These are phyloP conservation scores for Silurus aristotelis DNA, from an alignment of 2,797 vertebrate species.

Conservation along the genomic window DNA sequence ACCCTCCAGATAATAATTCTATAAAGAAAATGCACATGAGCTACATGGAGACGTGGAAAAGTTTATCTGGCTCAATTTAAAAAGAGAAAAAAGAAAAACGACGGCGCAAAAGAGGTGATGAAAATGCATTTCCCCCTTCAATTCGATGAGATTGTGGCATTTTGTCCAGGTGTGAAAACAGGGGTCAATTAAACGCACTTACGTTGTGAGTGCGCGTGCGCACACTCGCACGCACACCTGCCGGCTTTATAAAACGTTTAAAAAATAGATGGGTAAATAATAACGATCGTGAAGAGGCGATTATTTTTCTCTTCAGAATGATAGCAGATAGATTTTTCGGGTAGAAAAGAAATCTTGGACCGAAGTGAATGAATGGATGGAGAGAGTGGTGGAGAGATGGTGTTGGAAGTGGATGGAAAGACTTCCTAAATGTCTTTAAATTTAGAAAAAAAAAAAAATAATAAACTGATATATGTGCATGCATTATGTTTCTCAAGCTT, in stretches of 20 bases:
- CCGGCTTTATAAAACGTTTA: neutral
- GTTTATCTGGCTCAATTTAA: neutral
- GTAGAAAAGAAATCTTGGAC: neutral
- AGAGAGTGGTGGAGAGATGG: neutral
- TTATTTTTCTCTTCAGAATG: too few species aligned
- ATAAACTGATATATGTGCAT: too few species aligned
- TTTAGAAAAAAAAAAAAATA: too few species aligned
- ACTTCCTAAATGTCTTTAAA: neutral
- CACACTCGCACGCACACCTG: neutral
- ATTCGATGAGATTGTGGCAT: neutral
- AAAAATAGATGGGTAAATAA: too few species aligned
- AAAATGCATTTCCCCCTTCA: neutral
- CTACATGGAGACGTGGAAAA: neutral
- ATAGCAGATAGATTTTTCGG: too few species aligned
- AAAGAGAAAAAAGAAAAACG: too few species aligned
- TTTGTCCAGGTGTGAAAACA: neutral
- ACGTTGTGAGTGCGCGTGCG: too few species aligned
- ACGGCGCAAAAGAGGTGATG: neutral
- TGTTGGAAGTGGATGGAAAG: neutral
- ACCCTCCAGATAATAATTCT: neutral
- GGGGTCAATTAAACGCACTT: neutral
- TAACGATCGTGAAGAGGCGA: too few species aligned
- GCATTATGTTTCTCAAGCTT: too few species aligned
- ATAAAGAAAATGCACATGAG: neutral
- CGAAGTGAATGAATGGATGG: neutral